A percentile compares a stretch with the other conserved stretches of the same genome.
These are phyloP conservation scores for Siphlonurus alternatus DNA, from an alignment of 2,888 invertebrate species.

Conservation along the genomic window DNA sequence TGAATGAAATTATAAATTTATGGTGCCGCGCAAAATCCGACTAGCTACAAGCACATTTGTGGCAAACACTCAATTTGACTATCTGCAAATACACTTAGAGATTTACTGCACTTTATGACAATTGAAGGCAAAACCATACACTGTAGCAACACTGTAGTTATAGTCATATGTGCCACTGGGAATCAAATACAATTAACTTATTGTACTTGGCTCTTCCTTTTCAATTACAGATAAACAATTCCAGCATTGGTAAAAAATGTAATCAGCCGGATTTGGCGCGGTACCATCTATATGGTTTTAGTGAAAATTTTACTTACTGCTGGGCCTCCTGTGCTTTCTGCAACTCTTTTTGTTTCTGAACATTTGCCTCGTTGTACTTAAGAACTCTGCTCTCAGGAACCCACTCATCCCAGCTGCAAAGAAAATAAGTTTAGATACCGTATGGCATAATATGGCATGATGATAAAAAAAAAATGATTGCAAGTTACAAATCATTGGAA, in stretches of 20 bases:
- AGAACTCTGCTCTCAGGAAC: constrained; percentile 80
- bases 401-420: constrained; percentile 74
- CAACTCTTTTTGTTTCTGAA: constrained; percentile 74
- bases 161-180: too few relatives aligned
- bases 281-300: background rate
- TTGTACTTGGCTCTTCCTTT: too few relatives aligned
- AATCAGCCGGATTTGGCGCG: too few relatives aligned
- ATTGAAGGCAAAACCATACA: too few relatives aligned
- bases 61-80: too few relatives aligned
- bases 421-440: constrained; percentile 9
- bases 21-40: background rate
- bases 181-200: too few relatives aligned
- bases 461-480: background rate
- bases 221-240: too few relatives aligned
- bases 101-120: too few relatives aligned
- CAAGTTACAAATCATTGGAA: background rate
- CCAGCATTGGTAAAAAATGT: too few relatives aligned
- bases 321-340: constrained; percentile 61
- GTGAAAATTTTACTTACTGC: constrained; percentile 23
- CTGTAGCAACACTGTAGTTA: too few relatives aligned
- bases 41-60: too few relatives aligned
- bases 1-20: background rate
- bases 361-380: constrained; percentile 78
- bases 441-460: background rate
- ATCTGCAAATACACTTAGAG: too few relatives aligned